Conservation (phyloP, 2,113 vertebrate species). For the Urocitellus parryii region DNA sequence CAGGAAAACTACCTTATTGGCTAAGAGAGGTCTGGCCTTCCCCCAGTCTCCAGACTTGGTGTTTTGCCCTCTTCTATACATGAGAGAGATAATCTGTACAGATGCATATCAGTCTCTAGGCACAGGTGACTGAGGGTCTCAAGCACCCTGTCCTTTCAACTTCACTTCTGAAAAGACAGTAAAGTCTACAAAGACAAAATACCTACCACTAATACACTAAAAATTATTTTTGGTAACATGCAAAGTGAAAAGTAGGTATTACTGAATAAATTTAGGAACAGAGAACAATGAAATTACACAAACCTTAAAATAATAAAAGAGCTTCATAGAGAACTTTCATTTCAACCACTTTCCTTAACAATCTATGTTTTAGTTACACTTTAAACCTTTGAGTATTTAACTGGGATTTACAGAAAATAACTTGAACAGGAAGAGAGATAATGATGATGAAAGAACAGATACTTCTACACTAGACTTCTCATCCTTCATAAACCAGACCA, state of each 20-base stretch:
- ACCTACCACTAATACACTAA: background rate
- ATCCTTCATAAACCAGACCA: conserved; percentile 48
- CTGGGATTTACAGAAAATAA: conserved; percentile 49
- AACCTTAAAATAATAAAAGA: conserved; percentile 25
- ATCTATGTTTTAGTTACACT: background rate
- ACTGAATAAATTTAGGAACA: background rate
- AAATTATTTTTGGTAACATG: background rate
- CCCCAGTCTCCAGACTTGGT: background rate
- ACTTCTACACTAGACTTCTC: conserved; percentile 26
- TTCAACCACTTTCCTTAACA: background rate
- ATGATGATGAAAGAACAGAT: conserved; percentile 42
- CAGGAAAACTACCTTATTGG: background rate
- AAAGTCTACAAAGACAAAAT: background rate
- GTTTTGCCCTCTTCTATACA: background rate
- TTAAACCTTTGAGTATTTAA: background rate
- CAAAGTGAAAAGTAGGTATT: background rate
- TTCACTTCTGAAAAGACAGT: background rate
- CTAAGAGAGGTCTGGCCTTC: background rate
- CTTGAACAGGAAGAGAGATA: conserved; percentile 42
- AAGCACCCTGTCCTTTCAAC: background rate
- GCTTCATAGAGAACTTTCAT: background rate
- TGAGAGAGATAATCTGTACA: background rate
- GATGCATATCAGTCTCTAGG: background rate
- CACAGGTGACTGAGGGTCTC: background rate
- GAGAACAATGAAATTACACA: background rate